Evolutionary conservation across 2,113 vertebrate species (phyloP).

Genomic region (Epinephelus lanceolatus): DNA sequence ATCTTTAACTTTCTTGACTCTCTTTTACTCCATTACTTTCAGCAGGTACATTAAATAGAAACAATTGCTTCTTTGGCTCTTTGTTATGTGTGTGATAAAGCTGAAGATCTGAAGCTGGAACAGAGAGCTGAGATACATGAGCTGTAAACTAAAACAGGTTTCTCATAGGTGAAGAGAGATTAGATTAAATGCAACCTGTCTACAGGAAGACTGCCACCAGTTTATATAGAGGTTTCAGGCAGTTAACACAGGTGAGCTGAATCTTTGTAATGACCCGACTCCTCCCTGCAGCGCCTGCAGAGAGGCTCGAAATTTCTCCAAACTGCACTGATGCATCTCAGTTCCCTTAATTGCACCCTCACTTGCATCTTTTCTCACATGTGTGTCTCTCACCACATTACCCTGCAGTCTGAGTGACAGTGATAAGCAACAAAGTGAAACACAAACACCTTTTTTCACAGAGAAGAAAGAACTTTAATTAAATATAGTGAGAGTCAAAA

Average conservation of each 20-base stretch:
- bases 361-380: neutral
- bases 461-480: constrained; percentile 99
- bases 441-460: constrained; percentile 83
- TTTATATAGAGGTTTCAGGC: neutral
- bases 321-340: neutral
- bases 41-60: too few relatives aligned
- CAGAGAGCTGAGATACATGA: neutral
- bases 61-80: neutral
- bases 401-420: neutral
- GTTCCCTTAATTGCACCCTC: neutral
- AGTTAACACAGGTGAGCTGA: neutral
- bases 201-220: neutral
- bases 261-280: neutral
- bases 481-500: constrained; percentile 99
- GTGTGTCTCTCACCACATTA: neutral
- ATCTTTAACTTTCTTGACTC: neutral
- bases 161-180: neutral
- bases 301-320: neutral
- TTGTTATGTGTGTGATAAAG: neutral
- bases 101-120: neutral
- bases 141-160: neutral
- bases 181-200: neutral
- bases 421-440: constrained; percentile 8
- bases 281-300: neutral
- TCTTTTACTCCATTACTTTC: neutral